Base-by-base conservation (phyloP, 2,113 vertebrate genomes). In the Nothobranchius furzeri region DNA sequence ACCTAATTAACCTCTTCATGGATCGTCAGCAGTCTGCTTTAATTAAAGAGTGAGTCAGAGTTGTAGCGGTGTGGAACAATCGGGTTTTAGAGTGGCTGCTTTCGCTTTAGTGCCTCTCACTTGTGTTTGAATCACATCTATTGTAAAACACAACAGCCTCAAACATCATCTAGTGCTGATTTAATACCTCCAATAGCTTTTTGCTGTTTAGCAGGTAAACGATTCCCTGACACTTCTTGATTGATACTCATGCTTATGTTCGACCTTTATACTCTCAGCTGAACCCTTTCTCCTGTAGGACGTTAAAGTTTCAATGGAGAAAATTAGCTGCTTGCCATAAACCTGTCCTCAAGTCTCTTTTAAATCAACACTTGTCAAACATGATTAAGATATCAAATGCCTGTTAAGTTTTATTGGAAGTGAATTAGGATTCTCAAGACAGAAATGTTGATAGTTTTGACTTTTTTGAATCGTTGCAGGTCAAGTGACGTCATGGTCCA, bases 401-500 rank as follows among this genome's bases (percentile, higher is more conserved):
- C 65, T 56, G 62, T 58, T 46, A 70, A 10, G 52, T 75, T 48
- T 49, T 45, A 48, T 42, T 63, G 12, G 43, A 45, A 45, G 12
- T 11, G 43, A 45, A 9, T 45, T 45, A 12, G 12, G 12, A 45
- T 45, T 11, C 43, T 45, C 9, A 7, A 40, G 37, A 40, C 9
- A 4, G 12, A 45, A 12, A 45, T n/a, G 14, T 0, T 40, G 2
- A 30, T 51, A 1, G 17, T 2, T 45, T 53, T 60, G 8, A 52
- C 0, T 52, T 42, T 61, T 53, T 50, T 43, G 17, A 48, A 59
- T 61, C 30, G 24, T 53, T 71, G 37, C 83, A 99, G 96, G 96
- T 94, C 97, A 97, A 58, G 91, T 92, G 84, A 98, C 95, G 0
- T 94, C 93, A 2, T 91, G 94, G 75, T 95, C 95, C 79, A 92